A percentile compares a stretch with the other conserved stretches of the same genome.
Evolutionary conservation across 1,140 invertebrate genomes (phyloP).

Genomic region (Asobara japonica): DNA sequence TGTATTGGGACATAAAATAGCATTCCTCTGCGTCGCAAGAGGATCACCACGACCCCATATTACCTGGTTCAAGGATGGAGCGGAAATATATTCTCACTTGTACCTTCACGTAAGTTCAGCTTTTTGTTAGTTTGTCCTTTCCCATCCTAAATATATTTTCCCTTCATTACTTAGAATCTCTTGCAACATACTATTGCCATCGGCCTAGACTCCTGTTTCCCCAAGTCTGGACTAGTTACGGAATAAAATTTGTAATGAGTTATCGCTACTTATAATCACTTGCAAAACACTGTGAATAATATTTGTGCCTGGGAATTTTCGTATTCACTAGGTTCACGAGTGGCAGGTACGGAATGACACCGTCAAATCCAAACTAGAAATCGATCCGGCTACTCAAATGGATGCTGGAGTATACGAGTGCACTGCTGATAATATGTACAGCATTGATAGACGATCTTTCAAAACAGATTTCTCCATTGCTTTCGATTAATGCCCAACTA

Average conservation of each 20-base stretch:
- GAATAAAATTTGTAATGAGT: no score
- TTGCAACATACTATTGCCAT: no score
- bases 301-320: not conserved
- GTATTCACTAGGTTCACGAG: constrained; percentile 75
- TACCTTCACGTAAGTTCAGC: constrained; percentile 82
- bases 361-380: constrained; percentile 92
- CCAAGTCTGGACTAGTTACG: no score
- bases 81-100: constrained; percentile 87
- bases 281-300: no score
- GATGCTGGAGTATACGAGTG: constrained; percentile 91
- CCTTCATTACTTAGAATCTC: no score
- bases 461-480: constrained; percentile 92
- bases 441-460: constrained; percentile 87
- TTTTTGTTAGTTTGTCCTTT: no score
- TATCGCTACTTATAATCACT: no score
- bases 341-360: constrained; percentile 83
- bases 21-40: constrained; percentile 87
- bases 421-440: constrained; percentile 92
- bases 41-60: constrained; percentile 87
- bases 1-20: constrained; percentile 91
- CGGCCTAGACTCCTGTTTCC: no score
- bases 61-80: constrained; percentile 93
- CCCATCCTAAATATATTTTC: no score
- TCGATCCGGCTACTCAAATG: constrained; percentile 93
- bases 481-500: constrained; percentile 84